Base-by-base conservation (phyloP, 2,888 invertebrate species). In the Tholera decimalis region DNA sequence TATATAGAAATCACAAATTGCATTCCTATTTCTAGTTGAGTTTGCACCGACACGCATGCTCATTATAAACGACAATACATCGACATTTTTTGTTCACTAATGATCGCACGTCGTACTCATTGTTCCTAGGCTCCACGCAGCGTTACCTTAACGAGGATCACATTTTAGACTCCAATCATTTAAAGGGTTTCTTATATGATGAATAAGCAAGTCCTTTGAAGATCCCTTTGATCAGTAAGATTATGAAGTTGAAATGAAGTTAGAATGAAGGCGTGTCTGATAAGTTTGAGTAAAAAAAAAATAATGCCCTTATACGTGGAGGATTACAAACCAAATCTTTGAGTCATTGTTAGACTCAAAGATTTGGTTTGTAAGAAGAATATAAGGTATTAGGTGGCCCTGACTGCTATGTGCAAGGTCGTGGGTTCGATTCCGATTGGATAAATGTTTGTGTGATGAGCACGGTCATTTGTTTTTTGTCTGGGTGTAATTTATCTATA, bases 31-130 rank as follows among this genome's bases (percentile, higher is more conserved):
- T 60, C 57, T 50, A 74, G 77, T 72, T 33, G 44, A 43, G 64
- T 65, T n/a, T 46, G 68, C 43, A 24, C 18, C 15, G n/a, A 63
- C 62, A 58, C 39, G 46, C 71, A 70, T 55, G 55, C 64, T 79
- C 79, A 75, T 78, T n/a, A n/a, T n/a, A n/a, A n/a, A n/a, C n/a
- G n/a, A n/a, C n/a, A n/a, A n/a, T n/a, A n/a, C n/a, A n/a, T n/a
- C n/a, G 66, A 69, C 56, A 81, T n/a, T 66, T 78, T n/a, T 80
- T 67, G 71, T 81, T 75, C 79, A 39, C 72, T 81, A 79, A 79
- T 82, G 82, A 81, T 61, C 68, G 24, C 37, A 39, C 37, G 20
- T 11, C 46, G 43, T 7, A 18, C 7, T 35, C 76, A 57, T 64
- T 77, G 73, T 77, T 70, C 56, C 24, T 51, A 44, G 28, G 28